Percentiles rank a stretch among this genome's conserved stretches.
phyloP scores from a whole-genome alignment of 2,113 vertebrate species.

The Phaethornis superciliosus region DNA sequence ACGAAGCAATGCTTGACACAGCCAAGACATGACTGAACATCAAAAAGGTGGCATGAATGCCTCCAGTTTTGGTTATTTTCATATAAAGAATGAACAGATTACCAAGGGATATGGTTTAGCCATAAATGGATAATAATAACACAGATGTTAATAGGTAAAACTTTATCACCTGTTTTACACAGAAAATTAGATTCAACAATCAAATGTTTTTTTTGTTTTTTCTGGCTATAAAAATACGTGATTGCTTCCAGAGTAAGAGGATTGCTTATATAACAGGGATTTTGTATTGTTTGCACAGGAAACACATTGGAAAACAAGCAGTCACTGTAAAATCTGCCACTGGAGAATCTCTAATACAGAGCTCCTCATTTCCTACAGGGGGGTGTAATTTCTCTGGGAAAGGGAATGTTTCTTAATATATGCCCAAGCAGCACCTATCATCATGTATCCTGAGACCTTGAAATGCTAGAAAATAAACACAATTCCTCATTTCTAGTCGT shows the following conservation, averaged over 20 bases:
- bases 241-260: conserved; percentile 39
- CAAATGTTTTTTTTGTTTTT: background rate
- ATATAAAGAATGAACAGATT: background rate
- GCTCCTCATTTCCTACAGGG: background rate
- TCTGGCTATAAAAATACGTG: conserved; percentile 29
- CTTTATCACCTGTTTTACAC: conserved; percentile 60
- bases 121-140: conserved; percentile 50
- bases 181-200: conserved; percentile 51
- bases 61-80: background rate
- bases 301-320: background rate
- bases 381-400: background rate
- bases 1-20: background rate
- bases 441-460: background rate
- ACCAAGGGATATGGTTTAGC: background rate
- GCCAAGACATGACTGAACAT: background rate
- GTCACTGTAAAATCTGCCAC: background rate
- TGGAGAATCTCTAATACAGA: background rate
- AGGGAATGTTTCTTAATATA: background rate
- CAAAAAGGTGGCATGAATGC: background rate
- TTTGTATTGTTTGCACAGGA: background rate
- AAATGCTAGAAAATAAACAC: background rate
- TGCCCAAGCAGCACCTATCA: background rate
- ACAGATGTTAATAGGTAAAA: conserved; percentile 63
- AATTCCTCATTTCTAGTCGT: background rate
- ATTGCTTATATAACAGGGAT: background rate